Base-by-base conservation (phyloP, 2,888 invertebrate species). In the Cosmia pyralina region DNA sequence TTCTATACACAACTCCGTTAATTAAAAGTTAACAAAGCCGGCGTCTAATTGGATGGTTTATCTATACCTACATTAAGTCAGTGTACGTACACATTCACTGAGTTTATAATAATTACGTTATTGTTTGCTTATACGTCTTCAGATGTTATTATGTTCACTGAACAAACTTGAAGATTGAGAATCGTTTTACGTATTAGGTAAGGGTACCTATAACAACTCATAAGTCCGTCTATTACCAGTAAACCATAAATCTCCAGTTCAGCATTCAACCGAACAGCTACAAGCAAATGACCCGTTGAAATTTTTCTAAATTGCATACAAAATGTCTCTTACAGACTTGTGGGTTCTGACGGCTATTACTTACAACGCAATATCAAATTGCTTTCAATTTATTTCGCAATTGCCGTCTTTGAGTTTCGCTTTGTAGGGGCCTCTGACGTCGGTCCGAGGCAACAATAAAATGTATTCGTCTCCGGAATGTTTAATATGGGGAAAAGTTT, bases 401-500 rank as follows among this genome's bases (percentile, higher is more conserved):
- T 96, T 96, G 96, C 96, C 96, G 95, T 96, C 96, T 96, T 96
- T 96, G 96, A 96, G 96, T 96, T 96, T 95, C 96, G 95, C 96
- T 96, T 96, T 96, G 96, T 95, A 95, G 95, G 95, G 93, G 94
- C 94, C 95, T 95, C 95, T 95, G 96, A 96, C 95, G 96, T 92
- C 95, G 95, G 96, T 95, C 95, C 95, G 94, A 95, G 94, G 95
- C 96, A 95, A 96, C 96, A 96, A 96, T 96, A 96, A 96, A 96
- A 96, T 96, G 96, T 96, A 96, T 96, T 96, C 96, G 96, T 96
- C 95, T 95, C 95, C 95, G 96, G 96, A 96, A 96, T 96, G 96
- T 96, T 96, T 96, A 96, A 96, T 96, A 96, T 96, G 96, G 96
- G 96, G 96, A 96, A 96, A 96, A 96, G 96, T 96, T 96, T 96